Evolutionary conservation across 2,113 vertebrate genomes (phyloP).

Genomic region (Lasiurus cinereus): DNA sequence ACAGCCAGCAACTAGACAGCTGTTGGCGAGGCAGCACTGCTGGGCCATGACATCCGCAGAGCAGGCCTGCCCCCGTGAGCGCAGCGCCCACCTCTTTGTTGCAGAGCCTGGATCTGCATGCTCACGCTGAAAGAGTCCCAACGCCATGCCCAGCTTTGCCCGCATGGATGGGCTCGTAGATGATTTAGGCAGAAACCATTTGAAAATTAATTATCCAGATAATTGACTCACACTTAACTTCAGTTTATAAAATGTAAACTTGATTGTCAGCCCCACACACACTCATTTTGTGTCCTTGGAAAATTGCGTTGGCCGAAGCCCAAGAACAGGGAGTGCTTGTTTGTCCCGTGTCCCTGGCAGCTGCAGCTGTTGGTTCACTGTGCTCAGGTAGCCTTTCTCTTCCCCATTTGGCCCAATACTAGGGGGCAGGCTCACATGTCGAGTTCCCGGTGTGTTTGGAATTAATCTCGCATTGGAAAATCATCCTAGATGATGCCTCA

Average conservation of each 20-base stretch:
- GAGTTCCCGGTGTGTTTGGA: neutral
- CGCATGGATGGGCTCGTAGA: neutral
- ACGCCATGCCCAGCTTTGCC: neutral
- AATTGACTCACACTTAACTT: constrained; percentile 44
- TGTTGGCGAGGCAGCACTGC: neutral
- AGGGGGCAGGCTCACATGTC: rapidly evolving
- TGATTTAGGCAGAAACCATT: neutral
- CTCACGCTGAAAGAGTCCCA: rapidly evolving
- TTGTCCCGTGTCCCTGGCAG: rapidly evolving
- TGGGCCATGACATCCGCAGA: too few relatives aligned
- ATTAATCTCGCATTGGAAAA: neutral
- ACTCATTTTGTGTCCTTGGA: rapidly evolving
- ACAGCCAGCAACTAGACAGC: too few relatives aligned
- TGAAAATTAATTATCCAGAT: constrained; percentile 38
- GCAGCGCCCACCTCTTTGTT: neutral
- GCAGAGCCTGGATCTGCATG: rapidly evolving
- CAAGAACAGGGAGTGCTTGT: rapidly evolving
- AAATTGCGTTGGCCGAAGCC: rapidly evolving
- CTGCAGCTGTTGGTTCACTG: rapidly evolving
- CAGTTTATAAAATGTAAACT: neutral
- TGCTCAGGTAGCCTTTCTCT: rapidly evolving
- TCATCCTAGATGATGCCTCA: neutral
- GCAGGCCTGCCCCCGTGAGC: neutral
- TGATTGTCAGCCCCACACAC: neutral
- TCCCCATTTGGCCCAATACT: neutral